A percentile compares a stretch with the other conserved stretches of the same genome.
phyloP scores from a whole-genome alignment of 2,113 vertebrate genomes.

The Phocoena phocoena region DNA sequence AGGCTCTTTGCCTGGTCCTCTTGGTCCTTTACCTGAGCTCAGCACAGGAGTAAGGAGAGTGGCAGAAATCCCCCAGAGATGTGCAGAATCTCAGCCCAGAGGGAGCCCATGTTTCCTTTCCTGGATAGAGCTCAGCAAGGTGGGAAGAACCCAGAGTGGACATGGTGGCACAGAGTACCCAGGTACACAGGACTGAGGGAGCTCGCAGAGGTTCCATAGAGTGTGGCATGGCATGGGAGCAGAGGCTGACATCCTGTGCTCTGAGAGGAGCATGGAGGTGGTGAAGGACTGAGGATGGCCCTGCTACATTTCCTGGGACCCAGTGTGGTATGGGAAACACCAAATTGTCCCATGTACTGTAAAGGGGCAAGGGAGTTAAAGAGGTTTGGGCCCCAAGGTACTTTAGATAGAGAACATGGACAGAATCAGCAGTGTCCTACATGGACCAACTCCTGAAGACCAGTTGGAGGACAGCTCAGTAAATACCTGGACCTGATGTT shows the following conservation, averaged over 20 bases:
- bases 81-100: not conserved
- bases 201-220: not conserved
- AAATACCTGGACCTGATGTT: not conserved
- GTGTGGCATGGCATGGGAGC: not conserved
- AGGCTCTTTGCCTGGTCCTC: not conserved
- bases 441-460: not conserved
- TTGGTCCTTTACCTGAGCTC: not conserved
- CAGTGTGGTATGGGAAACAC: not conserved
- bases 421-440: not conserved
- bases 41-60: not conserved
- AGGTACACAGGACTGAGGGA: not conserved
- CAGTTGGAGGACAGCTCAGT: not conserved
- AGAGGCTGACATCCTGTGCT: not conserved
- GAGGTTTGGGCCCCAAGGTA: not conserved
- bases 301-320: not conserved
- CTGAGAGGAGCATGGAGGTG: not conserved
- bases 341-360: not conserved
- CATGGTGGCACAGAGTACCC: not conserved
- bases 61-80: not conserved
- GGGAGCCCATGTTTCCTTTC: not conserved
- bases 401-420: not conserved
- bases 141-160: not conserved
- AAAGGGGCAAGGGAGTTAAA: not conserved
- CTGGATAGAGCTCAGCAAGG: not conserved
- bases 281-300: not conserved